Evolutionary conservation across 2,797 vertebrate species (phyloP), one percentile per base, ranked within the genome.

Genomic region (Choloepus didactylus): DNA sequence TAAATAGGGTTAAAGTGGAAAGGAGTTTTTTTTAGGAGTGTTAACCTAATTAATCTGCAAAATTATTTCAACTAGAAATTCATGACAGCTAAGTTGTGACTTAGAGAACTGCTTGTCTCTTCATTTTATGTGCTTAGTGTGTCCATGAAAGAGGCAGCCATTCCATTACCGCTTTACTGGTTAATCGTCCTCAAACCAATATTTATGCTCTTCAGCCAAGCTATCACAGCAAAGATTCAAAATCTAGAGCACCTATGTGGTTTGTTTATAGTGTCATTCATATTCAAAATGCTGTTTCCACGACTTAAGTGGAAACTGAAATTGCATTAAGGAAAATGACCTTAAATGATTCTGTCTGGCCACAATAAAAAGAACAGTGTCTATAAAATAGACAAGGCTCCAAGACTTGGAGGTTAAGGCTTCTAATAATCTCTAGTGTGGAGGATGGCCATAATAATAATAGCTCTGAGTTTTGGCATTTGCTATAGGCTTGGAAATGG

Each of bases 171-270:
- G 60, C 79, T 87, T 75, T 29, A 72, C 84, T 56, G 27, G 70
- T 90, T 94, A 62, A 60, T 95, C 75, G 91, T 67, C 35, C n/a
- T 91, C 54, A 51, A 44, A 75, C 90, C 94, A 89, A 89, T 95
- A 95, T 95, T 93, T 81, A 92, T 56, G 60, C 75, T 66, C 2
- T 56, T 60, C 27, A 64, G 79, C 9, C 25, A 25, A 21, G 3
- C 66, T 3, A 0, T 35, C 69, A 31, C 25, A 60, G 93, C 80
- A 14, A 64, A 56, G 44, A 49, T 82, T 92, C 21, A 15, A 59
- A 88, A 73, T 38, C 79, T 25, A 29, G 44, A 54, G 67, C 21
- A 41, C 25, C 9, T 5, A 18, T 56, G 51, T 18, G 27, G 16
- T 54, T 10, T 38, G 51, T 27, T 29, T 35, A 6, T 3, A 14